Evolutionary conservation across 1,140 invertebrate species (phyloP), one percentile per base, ranked within the genome.

Genomic region (Globodera ellingtonae): DNA sequence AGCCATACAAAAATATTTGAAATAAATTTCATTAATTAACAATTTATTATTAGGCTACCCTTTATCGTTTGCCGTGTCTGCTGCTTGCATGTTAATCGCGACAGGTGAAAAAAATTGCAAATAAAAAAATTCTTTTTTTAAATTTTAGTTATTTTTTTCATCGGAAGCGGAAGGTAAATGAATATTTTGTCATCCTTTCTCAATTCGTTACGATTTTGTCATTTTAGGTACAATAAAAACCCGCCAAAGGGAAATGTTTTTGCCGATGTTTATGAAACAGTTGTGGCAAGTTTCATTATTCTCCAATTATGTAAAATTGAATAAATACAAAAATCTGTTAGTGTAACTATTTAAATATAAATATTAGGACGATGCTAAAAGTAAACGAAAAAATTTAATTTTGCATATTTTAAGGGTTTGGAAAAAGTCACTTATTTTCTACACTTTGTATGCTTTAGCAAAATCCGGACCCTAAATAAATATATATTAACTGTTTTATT

Each of bases 21-120:
- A 35, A 35, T 35, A 35, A 35, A 35, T 35, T 35, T 35, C 35
- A 35, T 35, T 35, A 35, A 35, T 35, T 35, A 35, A 35, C 35
- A 35, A 35, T 35, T 35, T 35, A 35, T 35, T 35, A 35, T 35
- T 35, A 75, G 73, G 96, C 87, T 98, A 94, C 88, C 93, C 95
- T 0, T 88, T 98, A 72, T 95, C 96, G 0, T 98, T 98, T 90
- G 94, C 95, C 5, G 92, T 98, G 6, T 95, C 96, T 0, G 94
- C 95, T 9, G 83, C 94, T 74, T 91, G 96, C 0, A 95, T 97
- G 94, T 87, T 94, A 10, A 75, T 94, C 35, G 94, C 95, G 46
- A 80, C 90, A 94, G 93, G 79, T 80, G 1, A 47, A 65, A 52
- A 67, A 65, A 79, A 35, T 35, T 35, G 35, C 35, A 59, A 75